Conservation (phyloP, 1,140 invertebrate genomes). For the Apocrypta bakeri region DNA sequence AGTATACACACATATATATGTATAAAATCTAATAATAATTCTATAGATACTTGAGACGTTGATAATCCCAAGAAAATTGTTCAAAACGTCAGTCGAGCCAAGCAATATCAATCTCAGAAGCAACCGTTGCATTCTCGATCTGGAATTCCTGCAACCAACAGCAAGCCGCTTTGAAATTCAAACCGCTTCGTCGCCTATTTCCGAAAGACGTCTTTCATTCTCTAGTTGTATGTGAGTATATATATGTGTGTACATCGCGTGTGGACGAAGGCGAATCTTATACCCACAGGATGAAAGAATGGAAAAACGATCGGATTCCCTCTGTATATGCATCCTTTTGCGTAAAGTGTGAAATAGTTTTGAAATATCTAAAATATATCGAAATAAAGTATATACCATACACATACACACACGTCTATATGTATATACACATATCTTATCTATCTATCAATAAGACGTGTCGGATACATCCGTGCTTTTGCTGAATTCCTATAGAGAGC, state of each 20-base stretch:
- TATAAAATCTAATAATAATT: too few relatives aligned
- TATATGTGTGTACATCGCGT: too few relatives aligned
- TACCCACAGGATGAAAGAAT: not conserved
- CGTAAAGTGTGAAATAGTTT: too few relatives aligned
- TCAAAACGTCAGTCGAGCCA: too few relatives aligned
- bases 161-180: constrained; percentile 52
- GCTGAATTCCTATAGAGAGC: constrained; percentile 52
- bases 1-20: too few relatives aligned
- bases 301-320: constrained; percentile 34
- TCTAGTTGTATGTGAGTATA: too few relatives aligned
- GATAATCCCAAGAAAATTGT: too few relatives aligned
- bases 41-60: too few relatives aligned
- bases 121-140: constrained; percentile 8
- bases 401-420: too few relatives aligned
- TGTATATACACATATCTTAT: not conserved
- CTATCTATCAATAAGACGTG: constrained; percentile 37
- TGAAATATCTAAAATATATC: too few relatives aligned
- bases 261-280: too few relatives aligned
- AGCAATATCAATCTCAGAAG: not conserved
- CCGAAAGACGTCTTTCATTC: not conserved
- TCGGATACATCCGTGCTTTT: constrained; percentile 58
- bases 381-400: too few relatives aligned
- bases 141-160: not conserved
- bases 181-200: constrained; percentile 44
- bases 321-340: not conserved